These are phyloP conservation scores for Euborellia annulipes DNA, from an alignment of 1,140 invertebrate genomes.

Conservation along the genomic window DNA sequence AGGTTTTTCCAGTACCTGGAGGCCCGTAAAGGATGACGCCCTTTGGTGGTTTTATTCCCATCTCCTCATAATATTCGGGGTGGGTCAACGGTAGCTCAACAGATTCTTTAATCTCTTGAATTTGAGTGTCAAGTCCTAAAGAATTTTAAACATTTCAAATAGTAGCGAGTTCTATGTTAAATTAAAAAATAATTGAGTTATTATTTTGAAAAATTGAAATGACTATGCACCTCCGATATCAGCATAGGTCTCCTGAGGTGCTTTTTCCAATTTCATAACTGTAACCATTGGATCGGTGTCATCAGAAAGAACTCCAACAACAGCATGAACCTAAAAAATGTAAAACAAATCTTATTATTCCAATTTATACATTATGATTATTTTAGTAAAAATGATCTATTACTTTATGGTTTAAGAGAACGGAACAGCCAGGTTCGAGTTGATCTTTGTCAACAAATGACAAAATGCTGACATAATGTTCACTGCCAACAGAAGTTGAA, in stretches of 20 bases:
- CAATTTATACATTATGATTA: background rate
- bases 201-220: constrained; percentile 6
- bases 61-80: constrained; percentile 99
- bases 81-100: constrained; percentile 97
- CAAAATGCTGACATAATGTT: constrained; percentile 98
- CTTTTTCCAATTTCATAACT: constrained; percentile 99
- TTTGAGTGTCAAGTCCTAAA: constrained; percentile 87
- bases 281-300: constrained; percentile 99
- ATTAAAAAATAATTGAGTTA: constrained; percentile 4
- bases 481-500: constrained; percentile 96
- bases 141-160: constrained; percentile 11
- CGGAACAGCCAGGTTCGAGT: constrained; percentile 96
- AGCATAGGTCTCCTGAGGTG: constrained; percentile 98
- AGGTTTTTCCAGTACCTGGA: constrained; percentile 95
- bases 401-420: constrained; percentile 96
- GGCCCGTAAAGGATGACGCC: constrained; percentile 98
- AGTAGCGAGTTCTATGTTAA: background rate
- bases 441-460: constrained; percentile 99
- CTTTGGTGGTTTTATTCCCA: constrained; percentile 99
- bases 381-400: background rate
- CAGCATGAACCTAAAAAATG: constrained; percentile 62
- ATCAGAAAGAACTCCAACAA: constrained; percentile 95
- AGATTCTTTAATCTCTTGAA: constrained; percentile 99
- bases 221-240: constrained; percentile 98
- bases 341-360: background rate